Conservation (phyloP, 2,113 vertebrate species). For the Microtus ochrogaster region DNA sequence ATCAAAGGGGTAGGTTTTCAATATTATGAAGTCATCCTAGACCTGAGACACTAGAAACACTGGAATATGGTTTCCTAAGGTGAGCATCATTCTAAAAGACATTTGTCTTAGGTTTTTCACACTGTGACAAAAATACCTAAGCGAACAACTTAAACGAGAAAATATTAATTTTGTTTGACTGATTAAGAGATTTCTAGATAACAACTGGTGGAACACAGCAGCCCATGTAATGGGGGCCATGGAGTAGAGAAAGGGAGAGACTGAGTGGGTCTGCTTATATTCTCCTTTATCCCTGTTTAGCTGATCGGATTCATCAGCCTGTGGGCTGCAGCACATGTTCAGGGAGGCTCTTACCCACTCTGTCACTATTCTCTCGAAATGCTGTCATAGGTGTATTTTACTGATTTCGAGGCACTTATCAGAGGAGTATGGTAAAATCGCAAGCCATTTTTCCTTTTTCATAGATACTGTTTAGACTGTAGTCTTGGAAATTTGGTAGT, state of each 20-base stretch:
- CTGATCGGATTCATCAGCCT: not conserved
- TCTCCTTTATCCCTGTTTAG: not conserved
- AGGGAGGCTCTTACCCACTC: not conserved
- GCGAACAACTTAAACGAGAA: not conserved
- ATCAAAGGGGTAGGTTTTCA: not conserved
- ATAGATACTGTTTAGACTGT: not conserved
- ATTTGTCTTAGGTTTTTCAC: not conserved
- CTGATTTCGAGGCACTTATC: not conserved
- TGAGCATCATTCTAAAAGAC: not conserved
- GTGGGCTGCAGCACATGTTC: not conserved
- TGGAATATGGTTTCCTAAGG: not conserved
- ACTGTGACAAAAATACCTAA: not conserved
- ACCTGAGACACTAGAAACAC: not conserved
- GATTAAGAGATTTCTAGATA: not conserved
- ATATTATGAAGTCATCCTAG: not conserved
- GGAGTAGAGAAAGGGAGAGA: not conserved
- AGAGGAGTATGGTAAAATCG: not conserved
- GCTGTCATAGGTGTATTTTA: too few relatives aligned
- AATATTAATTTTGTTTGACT: not conserved
- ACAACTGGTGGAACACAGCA: not conserved
- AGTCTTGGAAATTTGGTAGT: not conserved
- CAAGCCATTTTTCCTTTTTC: not conserved
- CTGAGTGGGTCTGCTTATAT: fast-evolving
- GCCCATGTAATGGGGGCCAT: not conserved
- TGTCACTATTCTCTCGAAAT: not conserved